phyloP scores from a whole-genome alignment of 2,888 invertebrate species.

The Drosophila anceps region DNA sequence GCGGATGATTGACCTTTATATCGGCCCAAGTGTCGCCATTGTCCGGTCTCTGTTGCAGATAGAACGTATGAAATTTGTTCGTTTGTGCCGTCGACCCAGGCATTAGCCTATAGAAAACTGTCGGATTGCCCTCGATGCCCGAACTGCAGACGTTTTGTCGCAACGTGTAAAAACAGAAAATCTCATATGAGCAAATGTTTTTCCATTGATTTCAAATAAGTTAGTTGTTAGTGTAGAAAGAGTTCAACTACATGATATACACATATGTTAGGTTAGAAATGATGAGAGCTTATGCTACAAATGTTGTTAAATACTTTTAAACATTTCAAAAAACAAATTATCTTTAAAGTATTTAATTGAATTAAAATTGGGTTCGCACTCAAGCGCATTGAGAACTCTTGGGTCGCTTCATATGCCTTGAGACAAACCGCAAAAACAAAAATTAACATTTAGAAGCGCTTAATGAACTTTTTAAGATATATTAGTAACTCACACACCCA shows the following conservation, averaged over 20 bases:
- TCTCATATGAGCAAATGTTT: conserved; percentile 34
- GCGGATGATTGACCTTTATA: conserved; percentile 97
- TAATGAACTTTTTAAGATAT: conserved; percentile 26
- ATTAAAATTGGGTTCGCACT: neutral
- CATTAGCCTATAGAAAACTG: conserved; percentile 97
- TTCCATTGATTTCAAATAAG: neutral
- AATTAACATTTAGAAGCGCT: conserved; percentile 14
- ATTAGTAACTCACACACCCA: conserved; percentile 1
- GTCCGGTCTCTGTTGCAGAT: conserved; percentile 96
- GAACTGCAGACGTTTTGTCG: conserved; percentile 88
- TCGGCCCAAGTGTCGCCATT: conserved; percentile 98
- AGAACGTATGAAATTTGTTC: conserved; percentile 97
- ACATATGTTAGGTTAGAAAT: conserved; percentile 13
- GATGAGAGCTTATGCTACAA: conserved; percentile 38
- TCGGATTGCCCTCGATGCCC: conserved; percentile 97
- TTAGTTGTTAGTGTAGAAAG: conserved; percentile 38
- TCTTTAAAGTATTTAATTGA: conserved; percentile 10
- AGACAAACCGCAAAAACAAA: conserved; percentile 21
- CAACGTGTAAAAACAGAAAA: neutral
- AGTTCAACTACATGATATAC: conserved; percentile 58
- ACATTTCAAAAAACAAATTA: conserved; percentile 48
- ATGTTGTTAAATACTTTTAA: conserved; percentile 23
- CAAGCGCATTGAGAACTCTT: neutral
- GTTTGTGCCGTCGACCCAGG: conserved; percentile 98
- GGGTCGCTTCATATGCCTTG: neutral